phyloP scores from a whole-genome alignment of 2,113 vertebrate species.

The Pygoscelis antarcticus region DNA sequence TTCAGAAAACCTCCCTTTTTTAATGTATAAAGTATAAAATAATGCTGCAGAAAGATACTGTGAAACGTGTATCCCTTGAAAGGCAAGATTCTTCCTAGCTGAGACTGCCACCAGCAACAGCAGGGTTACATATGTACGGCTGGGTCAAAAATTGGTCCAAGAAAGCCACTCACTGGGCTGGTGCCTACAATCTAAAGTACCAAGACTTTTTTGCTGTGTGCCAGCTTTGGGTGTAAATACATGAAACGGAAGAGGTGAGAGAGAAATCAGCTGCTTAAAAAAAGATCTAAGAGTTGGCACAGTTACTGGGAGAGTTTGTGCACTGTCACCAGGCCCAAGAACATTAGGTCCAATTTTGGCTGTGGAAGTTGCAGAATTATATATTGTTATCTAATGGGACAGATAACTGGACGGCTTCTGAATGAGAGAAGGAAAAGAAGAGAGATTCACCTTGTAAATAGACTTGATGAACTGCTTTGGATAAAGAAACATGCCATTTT shows the following conservation, averaged over 20 bases:
- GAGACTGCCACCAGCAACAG: background rate
- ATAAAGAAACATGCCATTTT: background rate
- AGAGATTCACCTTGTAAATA: background rate
- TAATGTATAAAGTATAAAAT: background rate
- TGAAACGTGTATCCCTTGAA: background rate
- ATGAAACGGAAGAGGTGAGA: background rate
- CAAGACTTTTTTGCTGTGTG: background rate
- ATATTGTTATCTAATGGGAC: constrained; percentile 37
- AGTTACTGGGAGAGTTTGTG: background rate
- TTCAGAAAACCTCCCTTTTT: background rate
- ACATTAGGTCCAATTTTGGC: constrained; percentile 40
- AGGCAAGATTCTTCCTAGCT: background rate
- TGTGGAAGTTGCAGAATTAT: constrained; percentile 16
- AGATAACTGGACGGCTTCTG: constrained; percentile 13
- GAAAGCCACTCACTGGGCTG: background rate
- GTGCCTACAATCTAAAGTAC: background rate
- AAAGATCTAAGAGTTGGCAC: background rate
- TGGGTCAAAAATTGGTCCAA: background rate
- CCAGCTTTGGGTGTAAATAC: background rate
- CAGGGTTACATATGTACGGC: background rate
- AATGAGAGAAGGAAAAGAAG: background rate
- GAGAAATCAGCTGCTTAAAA: constrained; percentile 3
- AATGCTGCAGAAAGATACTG: background rate
- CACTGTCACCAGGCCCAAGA: background rate
- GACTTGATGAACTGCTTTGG: background rate